Evolutionary conservation across 2,797 vertebrate genomes (phyloP).

Genomic region (Sebastolobus alascanus): DNA sequence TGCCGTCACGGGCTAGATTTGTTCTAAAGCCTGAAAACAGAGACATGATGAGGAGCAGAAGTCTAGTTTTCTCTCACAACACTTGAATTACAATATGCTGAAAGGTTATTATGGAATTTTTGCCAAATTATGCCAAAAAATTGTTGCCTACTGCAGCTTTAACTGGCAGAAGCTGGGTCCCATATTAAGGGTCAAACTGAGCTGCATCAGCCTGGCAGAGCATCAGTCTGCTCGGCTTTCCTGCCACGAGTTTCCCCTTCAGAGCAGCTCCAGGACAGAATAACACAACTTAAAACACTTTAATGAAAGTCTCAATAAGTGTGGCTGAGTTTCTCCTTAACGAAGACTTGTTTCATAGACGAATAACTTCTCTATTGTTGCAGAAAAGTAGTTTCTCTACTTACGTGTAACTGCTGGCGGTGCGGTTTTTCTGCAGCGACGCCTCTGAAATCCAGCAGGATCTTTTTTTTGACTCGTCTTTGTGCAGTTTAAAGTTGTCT

Average conservation of each 20-base stretch:
- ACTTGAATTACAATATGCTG: too few species aligned
- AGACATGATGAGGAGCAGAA: too few species aligned
- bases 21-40: too few species aligned
- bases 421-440: conserved; percentile 4
- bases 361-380: not conserved
- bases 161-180: not conserved
- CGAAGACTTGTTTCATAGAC: not conserved
- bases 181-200: not conserved
- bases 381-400: conserved; percentile 28
- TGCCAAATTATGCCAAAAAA: too few species aligned
- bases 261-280: conserved; percentile 14
- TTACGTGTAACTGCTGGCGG: conserved; percentile 59
- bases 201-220: conserved; percentile 27
- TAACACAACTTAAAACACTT: not conserved
- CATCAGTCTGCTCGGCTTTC: conserved; percentile 59
- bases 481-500: not conserved
- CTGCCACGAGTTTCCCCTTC: conserved; percentile 69
- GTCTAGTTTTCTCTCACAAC: too few species aligned
- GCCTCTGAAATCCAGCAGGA: conserved; percentile 17
- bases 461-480: not conserved
- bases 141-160: too few species aligned
- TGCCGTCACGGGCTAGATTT: too few species aligned
- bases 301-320: not conserved
- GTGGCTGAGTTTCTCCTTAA: not conserved
- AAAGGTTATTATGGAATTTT: too few species aligned